phyloP scores from a whole-genome alignment of 2,113 vertebrate genomes.

The Calypte anna region DNA sequence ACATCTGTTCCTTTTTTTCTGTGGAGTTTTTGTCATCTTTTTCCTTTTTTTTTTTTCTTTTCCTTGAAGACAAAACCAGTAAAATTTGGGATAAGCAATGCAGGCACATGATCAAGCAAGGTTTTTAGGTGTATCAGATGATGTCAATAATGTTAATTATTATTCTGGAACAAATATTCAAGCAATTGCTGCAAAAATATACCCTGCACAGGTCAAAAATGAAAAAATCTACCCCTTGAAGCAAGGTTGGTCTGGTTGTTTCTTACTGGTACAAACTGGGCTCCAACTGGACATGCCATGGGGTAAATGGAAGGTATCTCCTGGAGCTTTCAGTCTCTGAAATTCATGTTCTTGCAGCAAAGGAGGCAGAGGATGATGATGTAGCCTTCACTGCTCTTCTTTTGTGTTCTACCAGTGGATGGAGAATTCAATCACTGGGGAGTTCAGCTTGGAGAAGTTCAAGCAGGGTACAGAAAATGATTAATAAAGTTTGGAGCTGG shows the following conservation, averaged over 20 bases:
- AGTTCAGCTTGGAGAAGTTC: slow-evolving; percentile 45
- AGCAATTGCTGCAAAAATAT: background rate
- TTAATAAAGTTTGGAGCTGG: slow-evolving; percentile 55
- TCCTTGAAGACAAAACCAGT: background rate
- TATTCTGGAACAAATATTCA: background rate
- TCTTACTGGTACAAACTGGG: background rate
- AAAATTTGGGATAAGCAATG: background rate
- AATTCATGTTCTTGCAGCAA: background rate
- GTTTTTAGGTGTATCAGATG: background rate
- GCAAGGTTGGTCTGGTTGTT: background rate
- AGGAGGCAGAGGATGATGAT: background rate
- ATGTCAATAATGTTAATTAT: background rate
- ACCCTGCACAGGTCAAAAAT: background rate
- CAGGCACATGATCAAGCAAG: background rate
- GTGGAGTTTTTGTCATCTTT: background rate
- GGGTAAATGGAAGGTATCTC: background rate
- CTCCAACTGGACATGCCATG: background rate
- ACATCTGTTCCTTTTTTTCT: slow-evolving; percentile 30
- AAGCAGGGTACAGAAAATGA: slow-evolving; percentile 48
- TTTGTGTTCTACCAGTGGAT: background rate
- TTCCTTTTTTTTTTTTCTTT: background rate
- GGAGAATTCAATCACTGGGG: background rate
- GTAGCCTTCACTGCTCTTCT: background rate
- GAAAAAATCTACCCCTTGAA: background rate
- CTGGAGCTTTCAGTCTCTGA: accelerated